Evolutionary conservation across 2,113 vertebrate genomes (phyloP), one percentile per base, ranked within the genome.

Genomic region (Nanorana parkeri): DNA sequence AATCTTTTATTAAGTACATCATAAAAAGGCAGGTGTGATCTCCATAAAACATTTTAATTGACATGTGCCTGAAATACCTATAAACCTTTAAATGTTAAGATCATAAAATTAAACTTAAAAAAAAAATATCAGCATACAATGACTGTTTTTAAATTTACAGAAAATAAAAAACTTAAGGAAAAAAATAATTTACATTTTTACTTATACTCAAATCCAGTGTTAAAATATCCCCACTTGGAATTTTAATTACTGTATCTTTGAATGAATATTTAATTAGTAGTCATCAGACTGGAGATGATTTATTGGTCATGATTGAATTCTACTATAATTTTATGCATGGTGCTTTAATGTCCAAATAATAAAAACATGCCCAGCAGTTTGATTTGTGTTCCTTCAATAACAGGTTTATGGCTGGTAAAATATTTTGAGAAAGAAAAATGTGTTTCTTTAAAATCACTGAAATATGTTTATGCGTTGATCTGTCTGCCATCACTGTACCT

Each of bases 401-500:
- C 58, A 63, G 29, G 32, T 76, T 63, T 76, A 76, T 63, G 73
- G 16, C 32, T 63, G 20, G 21, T 47, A 51, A 26, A 76, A 63
- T 63, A 76, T 47, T 41, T 41, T 32, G 61, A 24, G 21, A 76
- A 76, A 74, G 71, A 74, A 32, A 74, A 74, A 74, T 74, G 71
- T 74, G 71, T 74, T 54, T 74, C 71, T 74, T 74, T 74, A 74
- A 74, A 74, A 58, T 74, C 71, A 74, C 71, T 58, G 71, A 56
- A 79, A 79, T 63, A 76, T 76, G 73, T 51, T 60, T 61, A 63
- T 63, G 58, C 29, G 63, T 76, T 76, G 56, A 76, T 74, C 71
- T 74, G 21, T 5, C 52, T 73, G 29, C 17, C 54, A 56, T 29
- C 28, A 74, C 54, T 54, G 58, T 82, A 82, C 80, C 80, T 82